Conservation (phyloP, 2,888 invertebrate species). For the Ethmia dodecea region DNA sequence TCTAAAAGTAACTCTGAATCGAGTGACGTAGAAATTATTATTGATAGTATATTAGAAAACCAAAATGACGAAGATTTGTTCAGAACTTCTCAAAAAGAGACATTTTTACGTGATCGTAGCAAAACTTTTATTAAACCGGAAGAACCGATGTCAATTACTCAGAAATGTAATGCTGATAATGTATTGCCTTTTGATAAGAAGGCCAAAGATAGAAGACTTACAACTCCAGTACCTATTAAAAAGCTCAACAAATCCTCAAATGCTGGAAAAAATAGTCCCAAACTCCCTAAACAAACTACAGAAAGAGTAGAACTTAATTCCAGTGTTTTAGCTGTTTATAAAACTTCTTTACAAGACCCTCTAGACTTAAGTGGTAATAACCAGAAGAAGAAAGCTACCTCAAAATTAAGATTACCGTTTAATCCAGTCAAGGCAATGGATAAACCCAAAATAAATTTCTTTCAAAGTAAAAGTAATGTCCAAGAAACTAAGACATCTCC, state of each 20-base stretch:
- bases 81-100: slow-evolving; percentile 38
- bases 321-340: slow-evolving; percentile 61
- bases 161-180: slow-evolving; percentile 33
- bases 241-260: slow-evolving; percentile 58
- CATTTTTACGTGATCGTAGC: slow-evolving; percentile 42
- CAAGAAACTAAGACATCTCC: slow-evolving; percentile 52
- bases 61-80: slow-evolving; percentile 39
- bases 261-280: slow-evolving; percentile 40
- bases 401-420: slow-evolving; percentile 65
- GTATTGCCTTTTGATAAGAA: slow-evolving; percentile 43
- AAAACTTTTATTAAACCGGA: slow-evolving; percentile 55
- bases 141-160: slow-evolving; percentile 30
- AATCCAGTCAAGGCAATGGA: slow-evolving; percentile 62
- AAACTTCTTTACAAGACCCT: slow-evolving; percentile 44
- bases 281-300: slow-evolving; percentile 32
- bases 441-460: slow-evolving; percentile 63
- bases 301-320: slow-evolving; percentile 45
- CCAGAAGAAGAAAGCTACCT: slow-evolving; percentile 49
- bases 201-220: slow-evolving; percentile 48
- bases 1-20: slow-evolving; percentile 68
- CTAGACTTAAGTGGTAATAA: slow-evolving; percentile 40
- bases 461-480: slow-evolving; percentile 49
- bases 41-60: slow-evolving; percentile 55
- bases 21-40: slow-evolving; percentile 60
- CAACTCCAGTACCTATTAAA: slow-evolving; percentile 50